Evolutionary conservation across 2,797 vertebrate genomes (phyloP).

Genomic region (Moxostoma hubbsi): DNA sequence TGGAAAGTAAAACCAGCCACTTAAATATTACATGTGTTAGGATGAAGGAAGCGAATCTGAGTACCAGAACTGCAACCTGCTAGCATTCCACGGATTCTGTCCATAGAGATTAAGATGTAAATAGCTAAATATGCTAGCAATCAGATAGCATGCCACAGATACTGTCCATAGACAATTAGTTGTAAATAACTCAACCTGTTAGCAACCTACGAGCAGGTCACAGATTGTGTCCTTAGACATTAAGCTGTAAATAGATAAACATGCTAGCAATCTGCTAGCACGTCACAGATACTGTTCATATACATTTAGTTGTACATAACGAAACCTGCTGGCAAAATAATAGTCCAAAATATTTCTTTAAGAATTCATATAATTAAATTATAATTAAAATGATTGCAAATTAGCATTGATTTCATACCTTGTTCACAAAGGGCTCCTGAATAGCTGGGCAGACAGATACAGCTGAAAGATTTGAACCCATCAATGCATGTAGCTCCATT

Average conservation of each 20-base stretch:
- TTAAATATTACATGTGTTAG: slow-evolving; percentile 1
- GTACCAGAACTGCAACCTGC: background rate
- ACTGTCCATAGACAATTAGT: background rate
- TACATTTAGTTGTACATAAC: too few relatives aligned
- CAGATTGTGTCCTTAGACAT: too few relatives aligned
- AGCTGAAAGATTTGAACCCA: slow-evolving; percentile 83
- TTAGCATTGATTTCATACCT: slow-evolving; percentile 36
- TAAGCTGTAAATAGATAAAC: too few relatives aligned
- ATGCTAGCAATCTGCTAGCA: too few relatives aligned
- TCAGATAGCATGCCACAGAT: background rate
- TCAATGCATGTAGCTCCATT: slow-evolving; percentile 94
- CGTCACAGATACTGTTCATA: too few relatives aligned
- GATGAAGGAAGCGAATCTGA: background rate
- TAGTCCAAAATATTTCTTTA: too few relatives aligned
- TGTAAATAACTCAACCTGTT: background rate
- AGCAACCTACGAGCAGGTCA: too few relatives aligned
- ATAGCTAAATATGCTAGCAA: background rate
- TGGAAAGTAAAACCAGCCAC: background rate
- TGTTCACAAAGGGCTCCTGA: slow-evolving; percentile 79
- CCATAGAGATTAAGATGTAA: background rate
- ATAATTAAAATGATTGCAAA: background rate
- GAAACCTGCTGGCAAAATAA: too few relatives aligned
- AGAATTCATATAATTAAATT: too few relatives aligned
- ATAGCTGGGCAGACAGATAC: slow-evolving; percentile 94
- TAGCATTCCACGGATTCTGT: background rate